Base-by-base conservation (phyloP, 2,797 vertebrate genomes). In the Takifugu ocellatus region DNA sequence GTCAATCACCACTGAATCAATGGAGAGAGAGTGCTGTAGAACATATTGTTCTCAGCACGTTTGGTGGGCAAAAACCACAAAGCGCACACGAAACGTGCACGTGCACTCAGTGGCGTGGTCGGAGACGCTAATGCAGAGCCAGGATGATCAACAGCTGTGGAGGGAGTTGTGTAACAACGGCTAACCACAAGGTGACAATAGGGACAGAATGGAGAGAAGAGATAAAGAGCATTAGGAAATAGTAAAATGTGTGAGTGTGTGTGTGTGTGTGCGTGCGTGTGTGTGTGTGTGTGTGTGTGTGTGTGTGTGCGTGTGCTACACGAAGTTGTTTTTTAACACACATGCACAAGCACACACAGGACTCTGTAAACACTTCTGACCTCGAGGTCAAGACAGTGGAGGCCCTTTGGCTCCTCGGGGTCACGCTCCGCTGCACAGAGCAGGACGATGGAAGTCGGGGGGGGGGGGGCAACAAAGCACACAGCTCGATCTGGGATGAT, bases 401-500 rank as follows among this genome's bases (percentile, higher is more conserved):
- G 74, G 74, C 75, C 75, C 56, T 64, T 62, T 54, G 61, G 61
- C 59, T 65, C 59, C 60, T 0, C 1, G 63, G 49, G 74, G 77
- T 82, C 77, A 75, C 53, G 52, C 77, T 81, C 61, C 39, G 49
- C 65, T 50, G 69, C 70, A 51, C 45, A 0, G 70, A 73, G 61
- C 58, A 1, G 64, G 78, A 71, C 69, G 44, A 3, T 14, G 0
- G 29, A 66, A 81, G 77, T 86, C 81, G 54, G 68, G 54, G 64
- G 76, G 71, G 66, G 43, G 54, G 68, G 51, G 45, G 63, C 60
- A 66, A 84, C 86, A 85, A 89, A 48, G 82, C 83, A 83, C 71
- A 63, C 78, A 70, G 78, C 74, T 47, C 65, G 70, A 83, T 78
- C 70, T 66, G 79, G 66, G 79, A 87, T 90, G 87, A 90, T 88